These are phyloP conservation scores for honey bee (Apis mellifera) DNA, from an alignment of 1,140 invertebrate genomes.

Conservation along the genomic window Amel_HAv3.1 CM009937.2:10026001-10026500, in stretches of 20 bases:
- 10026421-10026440: no score
- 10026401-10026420: no score
- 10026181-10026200: conserved; percentile 18
- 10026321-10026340: no score
- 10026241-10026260: conserved; percentile 10
- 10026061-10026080: not conserved
- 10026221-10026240: conserved; percentile 8
- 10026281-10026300: not conserved
- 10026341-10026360: no score
- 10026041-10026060: not conserved
- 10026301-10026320: not conserved
- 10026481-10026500: no score
- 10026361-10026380: no score
- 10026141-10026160: conserved; percentile 28
- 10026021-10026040: not conserved
- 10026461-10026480: no score
- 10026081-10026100: not conserved
- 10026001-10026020: not conserved
- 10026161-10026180: conserved; percentile 11
- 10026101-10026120: not conserved
- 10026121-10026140: conserved; percentile 32
- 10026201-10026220: not conserved
- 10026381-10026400: no score
- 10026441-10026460: no score
- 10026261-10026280: conserved; percentile 18